Evolutionary conservation across 1,140 invertebrate genomes (phyloP).

Genomic region (Liolophura sinensis): DNA sequence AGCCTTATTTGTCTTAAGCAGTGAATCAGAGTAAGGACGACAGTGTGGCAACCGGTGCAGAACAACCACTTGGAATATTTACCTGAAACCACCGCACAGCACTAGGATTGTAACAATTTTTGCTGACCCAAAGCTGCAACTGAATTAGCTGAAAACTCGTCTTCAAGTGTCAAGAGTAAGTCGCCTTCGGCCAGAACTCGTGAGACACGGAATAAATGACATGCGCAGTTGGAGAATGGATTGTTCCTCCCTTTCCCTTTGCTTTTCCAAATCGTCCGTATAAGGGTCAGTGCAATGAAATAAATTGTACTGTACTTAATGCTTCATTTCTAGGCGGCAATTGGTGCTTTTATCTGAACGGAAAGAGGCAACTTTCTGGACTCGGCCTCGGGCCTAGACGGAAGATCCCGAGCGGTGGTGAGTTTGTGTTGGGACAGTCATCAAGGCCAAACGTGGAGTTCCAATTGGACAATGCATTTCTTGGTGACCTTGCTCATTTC

Average conservation of each 20-base stretch:
- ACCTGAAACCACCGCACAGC: too few species aligned
- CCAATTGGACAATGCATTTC: slow-evolving; percentile 21
- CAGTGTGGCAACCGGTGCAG: too few species aligned
- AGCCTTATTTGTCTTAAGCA: too few species aligned
- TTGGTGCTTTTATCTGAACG: slow-evolving; percentile 45
- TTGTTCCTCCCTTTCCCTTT: background rate
- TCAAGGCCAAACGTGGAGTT: slow-evolving; percentile 19
- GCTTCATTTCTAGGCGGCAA: slow-evolving; percentile 30
- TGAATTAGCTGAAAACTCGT: too few species aligned
- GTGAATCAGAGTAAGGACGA: too few species aligned
- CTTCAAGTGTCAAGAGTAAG: too few species aligned
- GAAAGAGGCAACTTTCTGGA: slow-evolving; percentile 12
- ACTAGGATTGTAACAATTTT: too few species aligned
- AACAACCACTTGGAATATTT: too few species aligned
- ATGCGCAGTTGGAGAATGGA: background rate
- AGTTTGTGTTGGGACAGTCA: slow-evolving; percentile 53
- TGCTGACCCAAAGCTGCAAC: too few species aligned
- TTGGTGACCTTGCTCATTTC: slow-evolving; percentile 53
- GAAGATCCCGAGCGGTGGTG: slow-evolving; percentile 41
- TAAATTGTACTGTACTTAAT: background rate
- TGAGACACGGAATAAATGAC: background rate
- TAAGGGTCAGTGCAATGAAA: background rate
- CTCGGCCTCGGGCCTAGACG: slow-evolving; percentile 5
- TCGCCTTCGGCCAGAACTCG: too few species aligned
- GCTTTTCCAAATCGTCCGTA: background rate